phyloP scores from a whole-genome alignment of 2,888 invertebrate species.

The Caenorhabditis uteleia region DNA sequence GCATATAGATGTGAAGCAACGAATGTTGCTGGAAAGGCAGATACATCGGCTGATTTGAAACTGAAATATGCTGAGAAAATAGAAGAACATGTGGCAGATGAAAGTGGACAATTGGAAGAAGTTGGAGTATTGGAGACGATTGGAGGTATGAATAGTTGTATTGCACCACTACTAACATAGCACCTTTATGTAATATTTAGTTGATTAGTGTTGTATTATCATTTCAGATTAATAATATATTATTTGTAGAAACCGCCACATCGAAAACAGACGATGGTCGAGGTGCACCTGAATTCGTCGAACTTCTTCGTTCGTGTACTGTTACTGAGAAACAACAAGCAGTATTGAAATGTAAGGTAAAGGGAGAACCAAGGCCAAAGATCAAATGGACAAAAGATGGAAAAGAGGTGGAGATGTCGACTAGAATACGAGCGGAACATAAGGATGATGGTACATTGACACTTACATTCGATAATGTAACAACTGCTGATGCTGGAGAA shows the following conservation, averaged over 20 bases:
- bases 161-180: neutral
- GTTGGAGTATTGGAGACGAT: slow-evolving; percentile 28
- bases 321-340: slow-evolving; percentile 41
- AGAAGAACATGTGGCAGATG: slow-evolving; percentile 70
- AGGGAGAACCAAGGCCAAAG: slow-evolving; percentile 89
- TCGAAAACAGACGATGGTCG: slow-evolving; percentile 16
- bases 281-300: slow-evolving; percentile 67
- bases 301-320: slow-evolving; percentile 64
- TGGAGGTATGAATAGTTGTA: slow-evolving; percentile 14
- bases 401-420: slow-evolving; percentile 60
- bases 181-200: slow-evolving; percentile 7
- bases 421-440: slow-evolving; percentile 58
- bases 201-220: slow-evolving; percentile 1
- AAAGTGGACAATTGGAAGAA: slow-evolving; percentile 41
- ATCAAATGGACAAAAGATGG: slow-evolving; percentile 90
- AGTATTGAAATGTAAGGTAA: slow-evolving; percentile 81
- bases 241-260: slow-evolving; percentile 25
- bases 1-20: slow-evolving; percentile 81
- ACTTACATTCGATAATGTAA: slow-evolving; percentile 56
- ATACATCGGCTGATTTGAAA: slow-evolving; percentile 53
- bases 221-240: neutral
- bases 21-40: slow-evolving; percentile 81
- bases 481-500: slow-evolving; percentile 61
- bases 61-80: slow-evolving; percentile 55
- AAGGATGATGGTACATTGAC: slow-evolving; percentile 64